phyloP scores from a whole-genome alignment of 2,888 invertebrate genomes.

The Orchestes rusci region DNA sequence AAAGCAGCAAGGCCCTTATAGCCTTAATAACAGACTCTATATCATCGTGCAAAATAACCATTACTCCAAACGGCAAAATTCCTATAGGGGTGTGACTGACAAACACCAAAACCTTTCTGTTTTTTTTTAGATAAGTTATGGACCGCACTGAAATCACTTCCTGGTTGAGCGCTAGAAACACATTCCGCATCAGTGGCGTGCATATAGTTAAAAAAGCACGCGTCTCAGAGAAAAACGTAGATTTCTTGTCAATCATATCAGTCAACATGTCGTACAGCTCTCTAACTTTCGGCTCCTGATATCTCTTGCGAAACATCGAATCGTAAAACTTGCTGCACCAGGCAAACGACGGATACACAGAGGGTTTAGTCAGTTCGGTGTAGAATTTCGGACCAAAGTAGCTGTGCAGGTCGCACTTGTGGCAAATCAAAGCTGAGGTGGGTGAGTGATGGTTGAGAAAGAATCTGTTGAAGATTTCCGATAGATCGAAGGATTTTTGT shows the following conservation, averaged over 20 bases:
- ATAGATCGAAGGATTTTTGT: neutral
- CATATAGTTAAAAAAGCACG: constrained; percentile 6
- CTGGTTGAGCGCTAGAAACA: constrained; percentile 12
- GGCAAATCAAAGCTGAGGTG: constrained; percentile 12
- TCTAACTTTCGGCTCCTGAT: constrained; percentile 3
- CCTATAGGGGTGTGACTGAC: constrained; percentile 18
- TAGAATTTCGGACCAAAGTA: constrained; percentile 13
- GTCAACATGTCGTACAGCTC: constrained; percentile 7
- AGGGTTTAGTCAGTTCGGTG: constrained; percentile 9
- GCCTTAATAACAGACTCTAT: constrained; percentile 4
- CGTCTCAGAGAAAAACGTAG: constrained; percentile 6
- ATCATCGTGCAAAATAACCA: constrained; percentile 5
- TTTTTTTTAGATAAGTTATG: constrained; percentile 6
- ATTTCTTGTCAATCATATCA: constrained; percentile 3
- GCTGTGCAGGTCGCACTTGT: constrained; percentile 17
- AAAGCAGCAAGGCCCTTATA: constrained; percentile 4
- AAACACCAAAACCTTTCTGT: constrained; percentile 12
- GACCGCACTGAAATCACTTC: constrained; percentile 9
- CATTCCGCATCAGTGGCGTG: constrained; percentile 14
- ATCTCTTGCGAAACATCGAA: too few relatives aligned
- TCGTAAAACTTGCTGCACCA: constrained; percentile 13
- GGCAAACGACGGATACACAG: constrained; percentile 11
- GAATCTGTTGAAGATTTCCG: neutral
- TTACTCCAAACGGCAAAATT: constrained; percentile 13
- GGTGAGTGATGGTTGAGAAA: too few relatives aligned